These are phyloP conservation scores for Entosphenus tridentatus DNA, from an alignment of 2,113 vertebrate species.

Conservation along the genomic window DNA sequence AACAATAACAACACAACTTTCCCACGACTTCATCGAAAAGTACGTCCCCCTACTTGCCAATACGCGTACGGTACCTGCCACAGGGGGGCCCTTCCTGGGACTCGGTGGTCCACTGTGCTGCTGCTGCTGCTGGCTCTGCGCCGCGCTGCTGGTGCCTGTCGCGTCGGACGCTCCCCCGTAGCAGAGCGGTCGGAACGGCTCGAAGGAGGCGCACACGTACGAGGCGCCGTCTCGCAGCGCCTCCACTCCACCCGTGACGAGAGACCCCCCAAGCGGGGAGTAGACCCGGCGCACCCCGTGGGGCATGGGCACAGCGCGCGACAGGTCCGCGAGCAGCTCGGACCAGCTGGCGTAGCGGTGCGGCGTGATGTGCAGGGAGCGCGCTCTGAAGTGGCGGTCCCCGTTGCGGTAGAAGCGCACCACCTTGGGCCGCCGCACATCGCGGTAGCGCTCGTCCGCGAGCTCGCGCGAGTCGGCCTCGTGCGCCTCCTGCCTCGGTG, in stretches of 20 bases:
- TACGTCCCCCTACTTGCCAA: too few species aligned
- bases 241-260: not conserved
- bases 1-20: too few species aligned
- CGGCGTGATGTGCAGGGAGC: not conserved
- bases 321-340: constrained; percentile 1
- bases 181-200: constrained; percentile 5
- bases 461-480: not conserved
- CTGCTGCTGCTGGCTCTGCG: too few species aligned
- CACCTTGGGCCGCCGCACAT: not conserved
- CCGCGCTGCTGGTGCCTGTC: too few species aligned
- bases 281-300: not conserved
- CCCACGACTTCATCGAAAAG: too few species aligned
- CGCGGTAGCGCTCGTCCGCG: constrained; percentile 1
- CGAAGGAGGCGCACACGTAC: constrained; percentile 3
- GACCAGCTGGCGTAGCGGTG: constrained; percentile 4
- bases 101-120: too few species aligned
- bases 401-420: not conserved
- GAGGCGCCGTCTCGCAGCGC: not conserved
- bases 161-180: not conserved
- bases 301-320: not conserved
- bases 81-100: too few species aligned
- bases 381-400: not conserved
- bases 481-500: too few species aligned
- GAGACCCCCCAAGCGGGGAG: not conserved
- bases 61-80: too few species aligned